Percentiles rank a stretch among this genome's conserved stretches.
These are phyloP conservation scores for Sorex fumeus DNA, from an alignment of 2,113 vertebrate species.

Conservation along the genomic window DNA sequence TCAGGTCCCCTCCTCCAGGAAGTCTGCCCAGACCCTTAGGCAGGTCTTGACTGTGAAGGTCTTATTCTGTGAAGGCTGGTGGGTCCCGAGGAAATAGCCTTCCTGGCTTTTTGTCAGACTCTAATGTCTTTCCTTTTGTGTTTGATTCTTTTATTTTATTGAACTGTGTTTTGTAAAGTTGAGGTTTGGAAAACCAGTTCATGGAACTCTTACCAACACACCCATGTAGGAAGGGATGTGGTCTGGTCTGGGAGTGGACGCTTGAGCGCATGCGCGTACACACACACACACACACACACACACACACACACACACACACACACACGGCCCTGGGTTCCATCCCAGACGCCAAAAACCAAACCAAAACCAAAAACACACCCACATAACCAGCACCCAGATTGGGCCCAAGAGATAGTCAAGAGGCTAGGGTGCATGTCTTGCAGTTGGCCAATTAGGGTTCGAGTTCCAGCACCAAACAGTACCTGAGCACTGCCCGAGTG, in stretches of 20 bases:
- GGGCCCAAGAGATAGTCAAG: neutral
- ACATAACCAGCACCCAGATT: constrained; percentile 1
- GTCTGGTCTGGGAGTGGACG: too few species aligned
- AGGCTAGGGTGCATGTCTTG: too few species aligned
- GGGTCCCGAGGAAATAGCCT: neutral
- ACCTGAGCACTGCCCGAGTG: too few species aligned
- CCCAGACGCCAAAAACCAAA: neutral
- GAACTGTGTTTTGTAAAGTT: too few species aligned
- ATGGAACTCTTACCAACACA: too few species aligned
- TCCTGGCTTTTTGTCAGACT: constrained; percentile 28
- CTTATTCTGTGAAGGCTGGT: neutral
- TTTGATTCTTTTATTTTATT: neutral
- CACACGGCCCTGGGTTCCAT: neutral
- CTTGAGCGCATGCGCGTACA: too few species aligned
- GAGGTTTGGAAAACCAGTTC: too few species aligned
- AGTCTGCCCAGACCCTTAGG: neutral
- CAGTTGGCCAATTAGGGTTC: too few species aligned
- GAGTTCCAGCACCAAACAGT: too few species aligned
- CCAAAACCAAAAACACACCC: constrained; percentile 38
- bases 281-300: neutral
- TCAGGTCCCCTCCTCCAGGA: neutral
- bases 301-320: neutral
- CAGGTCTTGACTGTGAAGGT: fast-evolving
- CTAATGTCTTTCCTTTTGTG: neutral
- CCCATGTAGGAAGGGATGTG: too few species aligned